Percentiles rank a stretch among this genome's conserved stretches.
phyloP scores from a whole-genome alignment of 2,113 vertebrate species.

The Scatophagus argus region DNA sequence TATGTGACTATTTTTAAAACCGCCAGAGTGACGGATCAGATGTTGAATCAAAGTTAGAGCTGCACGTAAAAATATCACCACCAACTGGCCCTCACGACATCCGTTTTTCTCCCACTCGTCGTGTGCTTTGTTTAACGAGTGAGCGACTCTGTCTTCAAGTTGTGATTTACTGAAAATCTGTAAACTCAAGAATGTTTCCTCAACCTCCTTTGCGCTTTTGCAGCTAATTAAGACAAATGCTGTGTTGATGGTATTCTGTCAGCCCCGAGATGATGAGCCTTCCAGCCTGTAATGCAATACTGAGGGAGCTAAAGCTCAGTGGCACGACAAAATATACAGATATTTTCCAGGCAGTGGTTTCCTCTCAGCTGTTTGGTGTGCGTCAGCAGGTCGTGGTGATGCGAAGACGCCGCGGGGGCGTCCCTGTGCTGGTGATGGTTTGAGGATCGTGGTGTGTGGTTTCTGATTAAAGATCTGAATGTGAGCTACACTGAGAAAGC shows the following conservation, averaged over 20 bases:
- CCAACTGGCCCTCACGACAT: slow-evolving; percentile 43
- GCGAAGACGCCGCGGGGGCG: slow-evolving; percentile 26
- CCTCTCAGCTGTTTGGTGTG: slow-evolving; percentile 54
- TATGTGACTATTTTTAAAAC: slow-evolving; percentile 69
- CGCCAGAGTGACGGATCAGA: slow-evolving; percentile 68
- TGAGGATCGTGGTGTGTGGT: slow-evolving; percentile 43
- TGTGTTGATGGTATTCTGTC: slow-evolving; percentile 48
- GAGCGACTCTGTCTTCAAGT: slow-evolving; percentile 12
- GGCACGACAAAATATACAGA: slow-evolving; percentile 20
- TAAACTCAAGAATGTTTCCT: slow-evolving; percentile 30
- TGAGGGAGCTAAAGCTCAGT: slow-evolving; percentile 30
- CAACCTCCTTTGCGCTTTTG: slow-evolving; percentile 23
- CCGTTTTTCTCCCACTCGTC: slow-evolving; percentile 28
- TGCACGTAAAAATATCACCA: slow-evolving; percentile 37
- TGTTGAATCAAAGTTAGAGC: slow-evolving; percentile 62
- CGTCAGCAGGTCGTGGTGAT: slow-evolving; percentile 45
- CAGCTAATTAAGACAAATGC: slow-evolving; percentile 58
- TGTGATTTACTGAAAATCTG: slow-evolving; percentile 21
- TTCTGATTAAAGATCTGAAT: slow-evolving; percentile 45
- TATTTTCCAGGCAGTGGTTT: slow-evolving; percentile 36
- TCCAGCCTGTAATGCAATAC: slow-evolving; percentile 25
- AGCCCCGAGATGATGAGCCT: slow-evolving; percentile 36
- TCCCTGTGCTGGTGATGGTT: slow-evolving; percentile 34
- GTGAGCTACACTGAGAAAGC: neutral
- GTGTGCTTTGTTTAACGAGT: slow-evolving; percentile 30